Percentiles rank a stretch among this genome's conserved stretches.
phyloP scores from a whole-genome alignment of 2,797 vertebrate species.

The Hoplostethus mediterraneus region DNA sequence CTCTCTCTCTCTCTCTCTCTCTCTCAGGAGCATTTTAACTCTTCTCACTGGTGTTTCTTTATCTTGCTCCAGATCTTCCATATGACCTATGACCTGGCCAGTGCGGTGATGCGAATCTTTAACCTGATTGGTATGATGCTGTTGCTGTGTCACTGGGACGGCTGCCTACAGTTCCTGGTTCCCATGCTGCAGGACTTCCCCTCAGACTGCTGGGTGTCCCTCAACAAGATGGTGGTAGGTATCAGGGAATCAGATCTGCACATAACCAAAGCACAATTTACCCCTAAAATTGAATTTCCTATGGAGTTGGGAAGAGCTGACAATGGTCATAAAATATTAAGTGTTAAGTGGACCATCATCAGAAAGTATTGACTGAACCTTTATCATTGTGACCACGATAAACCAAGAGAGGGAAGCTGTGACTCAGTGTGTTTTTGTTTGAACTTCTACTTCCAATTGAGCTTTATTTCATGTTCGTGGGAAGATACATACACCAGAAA shows the following conservation, averaged over 20 bases:
- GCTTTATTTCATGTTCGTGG: not conserved
- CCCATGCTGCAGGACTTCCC: conserved; percentile 98
- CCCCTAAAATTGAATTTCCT: too few species aligned
- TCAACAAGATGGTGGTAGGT: conserved; percentile 96
- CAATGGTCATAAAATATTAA: conserved; percentile 36
- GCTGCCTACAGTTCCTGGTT: conserved; percentile 95
- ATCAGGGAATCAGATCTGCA: conserved; percentile 10
- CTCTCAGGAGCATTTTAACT: conserved; percentile 23
- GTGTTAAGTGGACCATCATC: conserved; percentile 7
- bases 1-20: not conserved
- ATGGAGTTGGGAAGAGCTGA: conserved; percentile 25
- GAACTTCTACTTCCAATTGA: not conserved
- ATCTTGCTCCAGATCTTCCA: conserved; percentile 91
- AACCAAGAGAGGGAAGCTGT: conserved; percentile 10
- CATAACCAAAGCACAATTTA: not conserved
- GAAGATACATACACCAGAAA: not conserved
- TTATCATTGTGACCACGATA: conserved; percentile 27
- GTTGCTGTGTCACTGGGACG: conserved; percentile 95
- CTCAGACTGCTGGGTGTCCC: conserved; percentile 95
- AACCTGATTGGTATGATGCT: conserved; percentile 98
- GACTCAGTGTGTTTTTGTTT: not conserved
- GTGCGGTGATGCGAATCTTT: conserved; percentile 94
- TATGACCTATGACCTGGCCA: conserved; percentile 97
- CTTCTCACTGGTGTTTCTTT: conserved; percentile 9
- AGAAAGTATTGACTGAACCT: conserved; percentile 35